Evolutionary conservation across 2,888 invertebrate species (phyloP).

Genomic region (Tenthredo scrophulariae): DNA sequence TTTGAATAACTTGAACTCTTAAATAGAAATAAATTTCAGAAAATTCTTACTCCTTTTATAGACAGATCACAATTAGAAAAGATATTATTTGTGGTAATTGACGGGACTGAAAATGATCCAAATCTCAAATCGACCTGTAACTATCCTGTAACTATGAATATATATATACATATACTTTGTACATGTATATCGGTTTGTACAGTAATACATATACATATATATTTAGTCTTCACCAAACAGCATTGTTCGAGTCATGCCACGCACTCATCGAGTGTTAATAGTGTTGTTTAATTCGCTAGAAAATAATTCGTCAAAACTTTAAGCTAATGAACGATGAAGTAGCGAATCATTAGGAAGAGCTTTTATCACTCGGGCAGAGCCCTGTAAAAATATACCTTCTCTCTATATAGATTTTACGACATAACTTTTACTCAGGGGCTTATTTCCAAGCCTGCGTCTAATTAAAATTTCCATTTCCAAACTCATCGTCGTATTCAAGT

Average conservation of each 20-base stretch:
- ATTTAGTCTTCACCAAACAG: slow-evolving; percentile 36
- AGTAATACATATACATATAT: not conserved
- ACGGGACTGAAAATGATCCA: slow-evolving; percentile 37
- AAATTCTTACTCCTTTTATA: not conserved
- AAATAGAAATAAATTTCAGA: not conserved
- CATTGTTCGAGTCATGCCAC: slow-evolving; percentile 66
- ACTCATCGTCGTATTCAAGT: slow-evolving; percentile 37
- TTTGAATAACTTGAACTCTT: not conserved
- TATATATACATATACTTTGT: not conserved
- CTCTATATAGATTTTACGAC: slow-evolving; percentile 65
- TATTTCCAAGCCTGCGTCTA: slow-evolving; percentile 41
- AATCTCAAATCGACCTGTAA: slow-evolving; percentile 29
- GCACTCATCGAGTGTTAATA: slow-evolving; percentile 53
- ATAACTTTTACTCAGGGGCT: slow-evolving; percentile 46
- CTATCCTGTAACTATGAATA: slow-evolving; percentile 39
- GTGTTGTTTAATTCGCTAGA: slow-evolving; percentile 54
- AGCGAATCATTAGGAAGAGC: slow-evolving; percentile 76
- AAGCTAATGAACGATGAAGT: slow-evolving; percentile 71
- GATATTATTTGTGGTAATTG: slow-evolving; percentile 12
- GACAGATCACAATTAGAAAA: not conserved
- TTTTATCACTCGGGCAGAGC: slow-evolving; percentile 76
- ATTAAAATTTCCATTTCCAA: slow-evolving; percentile 45
- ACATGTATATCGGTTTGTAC: not conserved
- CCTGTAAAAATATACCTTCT: slow-evolving; percentile 77
- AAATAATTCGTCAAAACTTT: slow-evolving; percentile 55